phyloP scores from a whole-genome alignment of 2,113 vertebrate species.

The Phalacrocorax brasilianus region DNA sequence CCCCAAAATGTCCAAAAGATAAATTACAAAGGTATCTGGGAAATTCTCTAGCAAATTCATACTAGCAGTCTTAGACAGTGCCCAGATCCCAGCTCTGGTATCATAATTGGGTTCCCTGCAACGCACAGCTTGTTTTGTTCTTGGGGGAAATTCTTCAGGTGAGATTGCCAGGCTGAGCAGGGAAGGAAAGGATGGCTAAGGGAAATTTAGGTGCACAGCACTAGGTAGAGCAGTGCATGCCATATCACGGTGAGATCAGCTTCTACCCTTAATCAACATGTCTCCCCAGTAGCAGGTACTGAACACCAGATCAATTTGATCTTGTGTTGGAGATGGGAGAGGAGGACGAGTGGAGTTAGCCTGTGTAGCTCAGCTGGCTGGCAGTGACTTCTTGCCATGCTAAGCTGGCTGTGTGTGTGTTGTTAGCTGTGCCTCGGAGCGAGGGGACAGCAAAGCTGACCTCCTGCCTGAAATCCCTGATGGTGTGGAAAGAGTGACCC shows the following conservation, averaged over 20 bases:
- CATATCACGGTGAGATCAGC: neutral
- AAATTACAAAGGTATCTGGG: neutral
- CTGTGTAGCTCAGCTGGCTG: no score
- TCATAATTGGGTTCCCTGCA: neutral
- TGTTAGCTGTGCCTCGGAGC: neutral
- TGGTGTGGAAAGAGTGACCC: neutral
- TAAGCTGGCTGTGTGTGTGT: accelerated
- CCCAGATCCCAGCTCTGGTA: neutral
- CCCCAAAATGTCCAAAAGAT: neutral
- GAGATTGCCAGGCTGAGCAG: neutral
- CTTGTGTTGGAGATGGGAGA: neutral
- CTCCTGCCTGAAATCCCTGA: neutral
- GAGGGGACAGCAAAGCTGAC: neutral
- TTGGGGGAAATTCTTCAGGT: neutral
- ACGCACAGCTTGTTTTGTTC: neutral
- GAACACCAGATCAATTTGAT: neutral
- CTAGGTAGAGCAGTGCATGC: neutral
- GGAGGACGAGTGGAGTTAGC: neutral
- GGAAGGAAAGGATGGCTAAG: neutral
- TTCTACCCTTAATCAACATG: neutral
- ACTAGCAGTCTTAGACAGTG: neutral
- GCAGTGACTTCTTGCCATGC: neutral
- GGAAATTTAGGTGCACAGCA: accelerated
- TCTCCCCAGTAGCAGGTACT: neutral
- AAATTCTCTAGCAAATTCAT: neutral